Evolutionary conservation across 2,888 invertebrate genomes (phyloP), one percentile per base, ranked within the genome.

Genomic region (Cerceris ruficornis): DNA sequence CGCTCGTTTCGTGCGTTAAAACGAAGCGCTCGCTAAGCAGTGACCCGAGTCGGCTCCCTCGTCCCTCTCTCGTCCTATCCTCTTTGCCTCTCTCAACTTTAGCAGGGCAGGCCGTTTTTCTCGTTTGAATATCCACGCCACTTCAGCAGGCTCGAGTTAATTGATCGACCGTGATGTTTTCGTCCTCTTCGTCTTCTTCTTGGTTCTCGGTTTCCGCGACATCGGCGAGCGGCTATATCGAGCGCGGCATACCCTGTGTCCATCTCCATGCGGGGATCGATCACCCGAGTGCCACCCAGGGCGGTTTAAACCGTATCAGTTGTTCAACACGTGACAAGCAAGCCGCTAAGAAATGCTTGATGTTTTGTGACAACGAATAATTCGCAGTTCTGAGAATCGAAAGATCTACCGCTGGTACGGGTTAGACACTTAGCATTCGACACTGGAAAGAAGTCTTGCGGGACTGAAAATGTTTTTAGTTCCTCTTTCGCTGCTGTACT

Each of bases 131-230:
- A 61, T 77, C 65, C 28, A 46, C 54, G 65, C 50, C 55, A 52
- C 55, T 72, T 67, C 54, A 39, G 55, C 55, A 49, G 39, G 64
- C 46, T 58, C 67, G 66, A 71, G 77, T 80, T 86, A 85, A 85
- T 85, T 86, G 86, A 86, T 86, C 82, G 77, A 62, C 71, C 60
- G 62, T 61, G 58, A 77, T 60, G 80, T 59, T 69, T 68, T 67
- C 74, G 67, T 75, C 46, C 69, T 72, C 52, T 69, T 68, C 67
- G 59, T 54, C 75, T 65, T 59, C 69, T 11, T 46, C 8, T 46
- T 8, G 46, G 8, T 11, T 8, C 11, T 46, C 6, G 46, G 46
- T 46, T 11, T 11, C 9, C 28, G 28, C 28, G 28, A 28, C 28
- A 28, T 28, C 28, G 28, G 28, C 4, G 28, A 28, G 28, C 28